Conservation (phyloP, 2,888 invertebrate genomes). For the Germaria angustata region DNA sequence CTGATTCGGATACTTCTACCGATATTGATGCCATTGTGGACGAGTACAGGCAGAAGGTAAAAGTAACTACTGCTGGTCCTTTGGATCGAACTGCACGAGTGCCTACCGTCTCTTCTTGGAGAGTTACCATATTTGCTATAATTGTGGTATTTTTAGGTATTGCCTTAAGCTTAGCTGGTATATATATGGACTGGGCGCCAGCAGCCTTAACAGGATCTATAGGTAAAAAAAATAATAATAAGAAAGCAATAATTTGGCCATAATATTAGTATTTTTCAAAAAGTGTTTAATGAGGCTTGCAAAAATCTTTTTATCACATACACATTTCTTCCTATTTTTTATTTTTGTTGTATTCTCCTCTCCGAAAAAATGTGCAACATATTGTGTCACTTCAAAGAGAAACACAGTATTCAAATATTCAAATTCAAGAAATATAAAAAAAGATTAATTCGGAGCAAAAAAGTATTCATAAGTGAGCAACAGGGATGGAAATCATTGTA, state of each 20-base stretch:
- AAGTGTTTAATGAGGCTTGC: not conserved
- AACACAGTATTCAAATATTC: too few relatives aligned
- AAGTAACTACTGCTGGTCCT: slow-evolving; percentile 81
- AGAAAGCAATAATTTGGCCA: too few relatives aligned
- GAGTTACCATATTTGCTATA: slow-evolving; percentile 77
- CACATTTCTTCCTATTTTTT: too few relatives aligned
- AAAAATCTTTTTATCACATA: not conserved
- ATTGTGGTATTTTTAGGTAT: slow-evolving; percentile 75
- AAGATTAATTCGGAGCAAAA: too few relatives aligned
- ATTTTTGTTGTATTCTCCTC: too few relatives aligned
- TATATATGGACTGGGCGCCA: slow-evolving; percentile 74
- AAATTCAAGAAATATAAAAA: too few relatives aligned
- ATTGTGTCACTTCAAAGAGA: too few relatives aligned
- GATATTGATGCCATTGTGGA: slow-evolving; percentile 89
- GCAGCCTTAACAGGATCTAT: slow-evolving; percentile 75
- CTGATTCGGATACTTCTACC: slow-evolving; percentile 86
- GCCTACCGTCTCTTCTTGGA: slow-evolving; percentile 79
- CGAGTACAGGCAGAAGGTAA: slow-evolving; percentile 87
- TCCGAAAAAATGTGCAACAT: too few relatives aligned
- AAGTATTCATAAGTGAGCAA: too few relatives aligned
- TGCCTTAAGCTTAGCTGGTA: slow-evolving; percentile 74
- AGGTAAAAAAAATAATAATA: slow-evolving; percentile 65
- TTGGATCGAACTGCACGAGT: slow-evolving; percentile 78
- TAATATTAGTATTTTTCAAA: not conserved
- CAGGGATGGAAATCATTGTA: too few relatives aligned